A percentile compares a stretch with the other conserved stretches of the same genome.
Conservation (phyloP, 2,797 vertebrate genomes). For the Myripristis murdjan region DNA sequence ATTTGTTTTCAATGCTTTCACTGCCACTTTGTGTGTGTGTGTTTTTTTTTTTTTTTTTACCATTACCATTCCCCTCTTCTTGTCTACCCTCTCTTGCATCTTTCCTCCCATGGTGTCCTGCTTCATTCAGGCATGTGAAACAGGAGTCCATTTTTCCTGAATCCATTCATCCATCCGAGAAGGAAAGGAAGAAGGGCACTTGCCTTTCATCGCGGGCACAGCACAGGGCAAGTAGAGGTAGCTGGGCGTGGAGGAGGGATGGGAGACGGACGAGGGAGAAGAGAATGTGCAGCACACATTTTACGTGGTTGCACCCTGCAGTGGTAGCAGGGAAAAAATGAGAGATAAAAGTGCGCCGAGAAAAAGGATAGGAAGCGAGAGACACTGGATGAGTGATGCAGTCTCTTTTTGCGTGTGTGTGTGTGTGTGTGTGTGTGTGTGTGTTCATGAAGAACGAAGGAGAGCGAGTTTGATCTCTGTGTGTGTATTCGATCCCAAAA, state of each 20-base stretch:
- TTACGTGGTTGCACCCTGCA: not conserved
- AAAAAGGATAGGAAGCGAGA: slow-evolving; percentile 1
- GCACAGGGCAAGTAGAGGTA: too few species aligned
- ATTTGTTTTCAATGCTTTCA: slow-evolving; percentile 42
- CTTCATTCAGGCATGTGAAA: too few species aligned
- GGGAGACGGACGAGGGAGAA: not conserved
- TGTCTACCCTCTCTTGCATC: not conserved
- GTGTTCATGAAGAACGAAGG: not conserved
- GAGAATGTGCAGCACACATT: not conserved
- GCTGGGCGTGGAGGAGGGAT: too few species aligned
- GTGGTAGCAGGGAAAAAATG: not conserved
- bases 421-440: not conserved
- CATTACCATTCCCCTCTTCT: slow-evolving; percentile 21
- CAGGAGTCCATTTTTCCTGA: too few species aligned
- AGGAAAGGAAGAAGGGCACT: not conserved
- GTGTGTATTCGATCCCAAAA: slow-evolving; percentile 9
- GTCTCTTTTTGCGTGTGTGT: too few species aligned
- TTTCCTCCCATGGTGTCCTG: too few species aligned
- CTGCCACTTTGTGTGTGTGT: slow-evolving; percentile 16
- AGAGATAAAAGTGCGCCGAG: not conserved
- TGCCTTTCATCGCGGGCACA: too few species aligned
- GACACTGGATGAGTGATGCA: not conserved
- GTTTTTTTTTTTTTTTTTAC: too few species aligned
- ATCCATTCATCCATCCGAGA: not conserved
- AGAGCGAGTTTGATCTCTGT: slow-evolving; percentile 3